phyloP scores from a whole-genome alignment of 2,888 invertebrate genomes.

The Nomada goodeniana region DNA sequence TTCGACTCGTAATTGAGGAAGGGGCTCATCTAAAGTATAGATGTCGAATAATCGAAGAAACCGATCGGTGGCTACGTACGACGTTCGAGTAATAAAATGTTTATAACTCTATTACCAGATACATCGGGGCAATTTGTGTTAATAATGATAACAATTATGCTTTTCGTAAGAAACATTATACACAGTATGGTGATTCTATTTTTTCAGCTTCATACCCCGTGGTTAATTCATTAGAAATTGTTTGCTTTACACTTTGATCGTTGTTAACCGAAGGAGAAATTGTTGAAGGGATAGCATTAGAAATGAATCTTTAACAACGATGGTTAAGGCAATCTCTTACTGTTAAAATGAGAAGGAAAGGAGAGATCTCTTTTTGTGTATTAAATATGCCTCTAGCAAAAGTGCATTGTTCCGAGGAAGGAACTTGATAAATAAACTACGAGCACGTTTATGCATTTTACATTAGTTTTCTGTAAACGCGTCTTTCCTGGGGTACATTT shows the following conservation, averaged over 20 bases:
- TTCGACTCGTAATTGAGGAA: slow-evolving; percentile 23
- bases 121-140: background rate
- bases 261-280: background rate
- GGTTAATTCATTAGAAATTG: background rate
- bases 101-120: background rate
- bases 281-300: background rate
- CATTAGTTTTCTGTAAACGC: too few relatives aligned
- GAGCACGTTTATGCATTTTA: background rate
- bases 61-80: background rate
- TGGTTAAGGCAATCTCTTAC: too few relatives aligned
- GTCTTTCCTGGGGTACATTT: too few relatives aligned
- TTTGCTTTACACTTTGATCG: background rate
- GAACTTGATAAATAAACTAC: background rate
- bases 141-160: background rate
- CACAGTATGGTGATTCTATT: background rate
- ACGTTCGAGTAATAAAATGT: slow-evolving; percentile 2
- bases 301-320: background rate
- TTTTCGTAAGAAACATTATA: background rate
- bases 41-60: background rate
- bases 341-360: too few relatives aligned
- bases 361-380: too few relatives aligned
- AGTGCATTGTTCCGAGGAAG: too few relatives aligned
- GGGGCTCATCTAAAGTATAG: background rate
- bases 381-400: too few relatives aligned
- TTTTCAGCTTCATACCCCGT: background rate